phyloP scores from a whole-genome alignment of 2,797 vertebrate species.

The Trachurus trachurus region DNA sequence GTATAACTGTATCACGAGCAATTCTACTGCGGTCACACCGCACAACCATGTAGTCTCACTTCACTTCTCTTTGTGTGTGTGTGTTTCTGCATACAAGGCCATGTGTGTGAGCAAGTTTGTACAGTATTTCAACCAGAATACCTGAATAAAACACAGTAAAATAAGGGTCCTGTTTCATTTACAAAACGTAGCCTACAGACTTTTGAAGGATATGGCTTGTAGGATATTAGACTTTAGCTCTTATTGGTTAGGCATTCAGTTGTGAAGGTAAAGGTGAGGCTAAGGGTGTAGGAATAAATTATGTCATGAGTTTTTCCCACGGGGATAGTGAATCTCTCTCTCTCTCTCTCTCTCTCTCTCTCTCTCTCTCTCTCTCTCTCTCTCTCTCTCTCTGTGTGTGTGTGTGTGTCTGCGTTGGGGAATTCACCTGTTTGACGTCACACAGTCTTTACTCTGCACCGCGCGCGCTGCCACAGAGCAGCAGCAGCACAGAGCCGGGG shows the following conservation, averaged over 20 bases:
- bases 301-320: neutral
- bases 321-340: too few relatives aligned
- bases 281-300: neutral
- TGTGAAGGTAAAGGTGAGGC: too few relatives aligned
- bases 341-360: too few relatives aligned
- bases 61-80: neutral
- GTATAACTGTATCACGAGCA: too few relatives aligned
- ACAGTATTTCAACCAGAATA: conserved; percentile 62
- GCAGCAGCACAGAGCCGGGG: conserved; percentile 9
- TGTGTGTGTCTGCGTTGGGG: conserved; percentile 27
- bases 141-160: neutral
- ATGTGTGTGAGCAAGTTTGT: neutral
- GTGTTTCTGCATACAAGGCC: neutral
- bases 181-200: too few relatives aligned
- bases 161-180: too few relatives aligned
- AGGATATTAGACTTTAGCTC: neutral
- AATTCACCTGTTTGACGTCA: conserved; percentile 84
- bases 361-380: too few relatives aligned
- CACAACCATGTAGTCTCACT: neutral
- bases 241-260: neutral
- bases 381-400: too few relatives aligned
- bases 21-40: neutral
- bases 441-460: conserved; percentile 7
- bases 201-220: neutral
- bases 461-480: conserved; percentile 24